Conservation (phyloP, 2,888 invertebrate genomes). For the Hartigia nigra region DNA sequence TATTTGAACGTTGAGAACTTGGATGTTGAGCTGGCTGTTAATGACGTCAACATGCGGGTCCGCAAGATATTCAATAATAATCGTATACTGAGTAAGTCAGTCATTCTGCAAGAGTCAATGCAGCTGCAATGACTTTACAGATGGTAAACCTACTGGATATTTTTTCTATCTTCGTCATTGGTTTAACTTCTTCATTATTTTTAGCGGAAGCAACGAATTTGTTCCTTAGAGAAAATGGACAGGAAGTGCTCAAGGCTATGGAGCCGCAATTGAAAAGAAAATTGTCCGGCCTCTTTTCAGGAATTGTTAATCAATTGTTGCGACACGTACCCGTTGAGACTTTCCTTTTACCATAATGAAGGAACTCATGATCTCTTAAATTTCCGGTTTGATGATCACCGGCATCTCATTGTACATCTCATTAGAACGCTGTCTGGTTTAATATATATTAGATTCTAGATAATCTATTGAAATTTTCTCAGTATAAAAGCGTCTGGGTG, state of each 20-base stretch:
- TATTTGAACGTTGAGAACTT: constrained; percentile 74
- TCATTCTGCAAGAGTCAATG: neutral
- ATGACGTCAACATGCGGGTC: constrained; percentile 74
- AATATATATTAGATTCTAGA: neutral
- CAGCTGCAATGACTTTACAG: neutral
- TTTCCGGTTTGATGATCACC: neutral
- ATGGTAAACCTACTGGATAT: constrained; percentile 4
- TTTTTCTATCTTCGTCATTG: constrained; percentile 5
- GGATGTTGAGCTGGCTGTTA: constrained; percentile 72
- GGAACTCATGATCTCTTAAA: neutral
- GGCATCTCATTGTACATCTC: neutral
- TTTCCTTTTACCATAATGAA: constrained; percentile 68
- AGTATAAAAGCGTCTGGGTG: neutral
- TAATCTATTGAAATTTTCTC: neutral
- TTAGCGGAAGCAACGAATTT: constrained; percentile 79
- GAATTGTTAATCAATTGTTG: constrained; percentile 75
- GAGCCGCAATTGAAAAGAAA: constrained; percentile 75
- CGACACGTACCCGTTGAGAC: constrained; percentile 73
- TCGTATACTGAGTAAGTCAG: constrained; percentile 75
- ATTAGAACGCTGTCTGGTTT: neutral
- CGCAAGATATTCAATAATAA: constrained; percentile 77
- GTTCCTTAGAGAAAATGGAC: constrained; percentile 77
- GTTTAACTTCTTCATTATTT: constrained; percentile 38
- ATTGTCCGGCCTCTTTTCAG: constrained; percentile 72
- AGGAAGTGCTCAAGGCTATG: constrained; percentile 77